Evolutionary conservation across 2,797 vertebrate genomes (phyloP).

Genomic region (Setipinna tenuifilis): DNA sequence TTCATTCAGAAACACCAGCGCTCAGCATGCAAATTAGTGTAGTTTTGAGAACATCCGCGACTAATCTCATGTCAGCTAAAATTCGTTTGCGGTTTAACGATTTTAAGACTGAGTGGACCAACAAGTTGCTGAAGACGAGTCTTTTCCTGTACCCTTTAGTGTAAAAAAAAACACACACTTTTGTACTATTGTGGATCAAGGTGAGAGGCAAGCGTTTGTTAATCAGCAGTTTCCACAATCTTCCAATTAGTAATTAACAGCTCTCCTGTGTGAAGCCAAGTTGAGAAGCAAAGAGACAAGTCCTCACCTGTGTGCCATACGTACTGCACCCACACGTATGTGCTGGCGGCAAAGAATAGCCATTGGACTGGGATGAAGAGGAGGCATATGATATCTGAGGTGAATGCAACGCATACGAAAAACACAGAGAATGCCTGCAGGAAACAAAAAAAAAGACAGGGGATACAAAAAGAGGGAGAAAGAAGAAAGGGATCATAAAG

Average conservation of each 20-base stretch:
- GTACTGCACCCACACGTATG: conserved; percentile 98
- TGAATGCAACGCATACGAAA: conserved; percentile 97
- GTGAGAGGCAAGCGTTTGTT: not conserved
- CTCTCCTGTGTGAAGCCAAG: not conserved
- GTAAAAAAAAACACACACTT: not conserved
- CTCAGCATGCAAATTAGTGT: not conserved
- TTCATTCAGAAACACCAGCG: not conserved
- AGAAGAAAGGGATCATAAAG: not conserved
- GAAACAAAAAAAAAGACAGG: conserved; percentile 29
- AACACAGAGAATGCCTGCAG: conserved; percentile 95
- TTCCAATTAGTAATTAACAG: not conserved
- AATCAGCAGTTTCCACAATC: not conserved
- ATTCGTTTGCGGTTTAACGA: not conserved
- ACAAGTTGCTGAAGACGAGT: not conserved
- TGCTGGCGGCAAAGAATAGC: conserved; percentile 98
- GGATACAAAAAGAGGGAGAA: not conserved
- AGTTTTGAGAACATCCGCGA: not conserved
- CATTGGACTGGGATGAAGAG: conserved; percentile 98
- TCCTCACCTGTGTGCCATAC: conserved; percentile 96
- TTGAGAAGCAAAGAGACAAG: not conserved
- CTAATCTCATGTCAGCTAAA: not conserved
- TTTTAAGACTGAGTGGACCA: not conserved
- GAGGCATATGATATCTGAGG: conserved; percentile 98
- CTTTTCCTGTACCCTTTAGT: not conserved
- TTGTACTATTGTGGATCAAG: not conserved